Conservation (phyloP, 1,140 invertebrate species). For the Sitobion miscanthi region DNA sequence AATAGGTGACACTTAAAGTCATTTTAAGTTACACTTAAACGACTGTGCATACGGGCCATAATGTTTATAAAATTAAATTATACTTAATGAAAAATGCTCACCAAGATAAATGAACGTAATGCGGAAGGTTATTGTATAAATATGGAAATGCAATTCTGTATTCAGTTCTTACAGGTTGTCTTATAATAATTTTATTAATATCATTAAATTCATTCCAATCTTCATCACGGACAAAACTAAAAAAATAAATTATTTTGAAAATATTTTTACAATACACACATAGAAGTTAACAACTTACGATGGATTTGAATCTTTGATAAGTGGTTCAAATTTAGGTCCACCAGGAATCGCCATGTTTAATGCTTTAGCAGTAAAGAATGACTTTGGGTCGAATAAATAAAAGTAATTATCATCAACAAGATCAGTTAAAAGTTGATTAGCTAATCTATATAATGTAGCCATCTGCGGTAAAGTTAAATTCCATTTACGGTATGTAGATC, state of each 20-base stretch:
- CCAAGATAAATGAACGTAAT: conserved; percentile 94
- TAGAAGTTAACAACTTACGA: conserved; percentile 68
- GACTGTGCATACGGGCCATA: no score
- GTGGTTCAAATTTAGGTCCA: conserved; percentile 98
- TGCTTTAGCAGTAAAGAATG: conserved; percentile 99
- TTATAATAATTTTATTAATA: conserved; percentile 99
- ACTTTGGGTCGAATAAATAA: conserved; percentile 98
- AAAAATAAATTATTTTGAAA: not conserved
- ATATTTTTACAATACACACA: not conserved
- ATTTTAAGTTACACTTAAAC: no score
- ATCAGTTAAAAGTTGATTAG: conserved; percentile 98
- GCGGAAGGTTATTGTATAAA: conserved; percentile 97
- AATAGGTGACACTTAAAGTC: no score
- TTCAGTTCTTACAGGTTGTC: conserved; percentile 97
- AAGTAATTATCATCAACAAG: conserved; percentile 99
- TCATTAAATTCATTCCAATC: conserved; percentile 99
- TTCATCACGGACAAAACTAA: conserved; percentile 80
- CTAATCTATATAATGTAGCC: conserved; percentile 95
- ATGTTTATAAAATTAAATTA: conserved; percentile 3
- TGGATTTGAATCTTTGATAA: conserved; percentile 95
- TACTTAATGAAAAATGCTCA: conserved; percentile 66
- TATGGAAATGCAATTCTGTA: conserved; percentile 99
- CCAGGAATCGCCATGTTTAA: conserved; percentile 99
- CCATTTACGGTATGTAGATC: conserved; percentile 96
- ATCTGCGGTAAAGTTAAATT: conserved; percentile 94